A percentile compares a stretch with the other conserved stretches of the same genome.
phyloP scores from a whole-genome alignment of 2,888 invertebrate species.

The Spatulosminthurus flaviceps region DNA sequence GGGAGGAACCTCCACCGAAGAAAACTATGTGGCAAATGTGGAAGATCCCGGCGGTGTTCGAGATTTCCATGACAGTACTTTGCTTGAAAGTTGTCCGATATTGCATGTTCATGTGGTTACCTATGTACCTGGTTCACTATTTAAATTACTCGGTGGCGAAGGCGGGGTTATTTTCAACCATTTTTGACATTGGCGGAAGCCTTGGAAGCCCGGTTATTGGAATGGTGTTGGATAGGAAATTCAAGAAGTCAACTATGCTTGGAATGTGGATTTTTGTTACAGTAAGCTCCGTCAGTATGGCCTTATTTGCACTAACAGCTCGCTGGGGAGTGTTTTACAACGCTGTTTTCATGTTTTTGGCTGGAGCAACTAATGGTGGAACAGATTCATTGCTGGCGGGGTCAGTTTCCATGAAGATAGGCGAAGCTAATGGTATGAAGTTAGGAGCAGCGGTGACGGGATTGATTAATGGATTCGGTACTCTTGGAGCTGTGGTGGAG shows the following conservation, averaged over 20 bases:
- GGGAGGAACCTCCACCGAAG: constrained; percentile 44
- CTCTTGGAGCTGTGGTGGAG: constrained; percentile 68
- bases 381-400: constrained; percentile 68
- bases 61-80: constrained; percentile 67
- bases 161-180: constrained; percentile 67
- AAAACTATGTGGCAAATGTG: constrained; percentile 64
- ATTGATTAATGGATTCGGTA: constrained; percentile 68
- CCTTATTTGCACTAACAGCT: constrained; percentile 66
- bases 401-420: constrained; percentile 67
- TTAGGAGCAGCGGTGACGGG: constrained; percentile 68
- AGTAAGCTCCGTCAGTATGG: constrained; percentile 65
- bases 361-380: constrained; percentile 68
- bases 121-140: constrained; percentile 67
- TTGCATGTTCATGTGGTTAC: constrained; percentile 67
- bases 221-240: constrained; percentile 66
- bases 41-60: constrained; percentile 66
- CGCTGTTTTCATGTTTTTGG: constrained; percentile 66
- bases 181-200: constrained; percentile 69
- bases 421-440: constrained; percentile 67
- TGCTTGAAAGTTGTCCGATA: constrained; percentile 69
- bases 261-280: constrained; percentile 66
- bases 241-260: constrained; percentile 65
- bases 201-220: constrained; percentile 67
- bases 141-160: constrained; percentile 66
- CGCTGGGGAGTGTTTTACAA: constrained; percentile 66